Base-by-base conservation (phyloP, 2,797 vertebrate species). In the Cephalopachus bancanus region DNA sequence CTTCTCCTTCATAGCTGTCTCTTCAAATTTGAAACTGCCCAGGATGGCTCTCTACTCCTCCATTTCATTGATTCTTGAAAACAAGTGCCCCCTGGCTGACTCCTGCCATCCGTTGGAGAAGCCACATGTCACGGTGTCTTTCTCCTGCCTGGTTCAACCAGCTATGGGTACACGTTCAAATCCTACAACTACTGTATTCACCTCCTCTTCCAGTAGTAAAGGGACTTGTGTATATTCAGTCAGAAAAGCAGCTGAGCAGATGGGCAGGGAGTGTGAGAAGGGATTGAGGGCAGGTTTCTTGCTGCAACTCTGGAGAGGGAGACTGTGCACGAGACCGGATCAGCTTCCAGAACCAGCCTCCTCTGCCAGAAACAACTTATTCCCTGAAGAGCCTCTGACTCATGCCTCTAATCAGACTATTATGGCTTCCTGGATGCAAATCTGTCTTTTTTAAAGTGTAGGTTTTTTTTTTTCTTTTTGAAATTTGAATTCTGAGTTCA, bases 341-440 rank as follows among this genome's bases (percentile, higher is more conserved):
- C 83, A 53, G 69, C 83, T 83, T 96, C 74, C 83, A 87, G 79
- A 80, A 26, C 30, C n/a, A 37, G 10, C 24, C 59, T 74, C 17
- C 0, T 10, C 57, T 91, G 89, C 83, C 96, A 91, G 83, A 91
- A 80, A 76, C 44, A 83, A 11, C 30, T 55, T 67, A 17, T 26
- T 92, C 71, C 74, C 65, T 7, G 53, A 88, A 87, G 30, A 64
- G 53, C 71, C 62, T 95, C 94, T 95, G 94, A 95, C 71, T 92
- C 83, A 87, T 49, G 62, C 44, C 71, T 81, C 80, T 93, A 74
- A 69, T 6, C 65, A 90, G 30, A 72, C 60, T 79, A n/a, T 55
- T 90, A 62, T 59, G 65, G 57, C 69, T 96, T 97, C 81, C 67
- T 95, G 97, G 89, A 71, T 51, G 71, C 44, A 89, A 93, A 89